Conservation (phyloP, 2,888 invertebrate genomes). For the Hydraecia micacea region DNA sequence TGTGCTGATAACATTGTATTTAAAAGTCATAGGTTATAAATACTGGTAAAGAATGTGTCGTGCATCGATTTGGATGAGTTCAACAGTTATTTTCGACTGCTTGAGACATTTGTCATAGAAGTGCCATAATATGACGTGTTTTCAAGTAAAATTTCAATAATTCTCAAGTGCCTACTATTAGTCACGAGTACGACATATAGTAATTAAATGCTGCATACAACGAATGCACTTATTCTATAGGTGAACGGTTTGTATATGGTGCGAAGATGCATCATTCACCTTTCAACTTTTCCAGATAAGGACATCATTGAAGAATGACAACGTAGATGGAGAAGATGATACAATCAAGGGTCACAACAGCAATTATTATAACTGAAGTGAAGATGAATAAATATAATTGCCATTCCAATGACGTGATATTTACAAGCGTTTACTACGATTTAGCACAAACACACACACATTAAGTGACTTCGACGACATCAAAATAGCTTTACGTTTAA, state of each 20-base stretch:
- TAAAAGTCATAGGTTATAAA: constrained; percentile 48
- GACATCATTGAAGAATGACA: constrained; percentile 55
- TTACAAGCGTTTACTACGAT: constrained; percentile 76
- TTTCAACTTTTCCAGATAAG: constrained; percentile 58
- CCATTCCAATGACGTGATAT: constrained; percentile 77
- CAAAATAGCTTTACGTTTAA: constrained; percentile 81
- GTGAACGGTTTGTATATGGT: constrained; percentile 53
- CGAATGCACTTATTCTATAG: constrained; percentile 38
- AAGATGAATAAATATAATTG: constrained; percentile 75
- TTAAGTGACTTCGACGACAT: constrained; percentile 78
- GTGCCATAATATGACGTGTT: background rate
- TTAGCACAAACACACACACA: constrained; percentile 78
- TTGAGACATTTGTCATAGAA: constrained; percentile 12
- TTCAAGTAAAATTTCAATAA: constrained; percentile 19
- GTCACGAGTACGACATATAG: constrained; percentile 28
- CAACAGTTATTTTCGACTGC: constrained; percentile 2
- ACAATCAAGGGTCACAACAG: constrained; percentile 59
- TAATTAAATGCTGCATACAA: constrained; percentile 42
- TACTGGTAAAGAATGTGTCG: constrained; percentile 28
- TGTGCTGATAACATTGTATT: constrained; percentile 48
- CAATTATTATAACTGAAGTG: constrained; percentile 68
- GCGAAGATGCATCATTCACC: constrained; percentile 55
- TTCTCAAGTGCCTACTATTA: constrained; percentile 15
- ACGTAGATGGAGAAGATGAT: constrained; percentile 54
- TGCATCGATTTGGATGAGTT: constrained; percentile 20